Evolutionary conservation across 2,888 invertebrate genomes (phyloP), one percentile per base, ranked within the genome.

Genomic region (Drosophila algonquin): DNA sequence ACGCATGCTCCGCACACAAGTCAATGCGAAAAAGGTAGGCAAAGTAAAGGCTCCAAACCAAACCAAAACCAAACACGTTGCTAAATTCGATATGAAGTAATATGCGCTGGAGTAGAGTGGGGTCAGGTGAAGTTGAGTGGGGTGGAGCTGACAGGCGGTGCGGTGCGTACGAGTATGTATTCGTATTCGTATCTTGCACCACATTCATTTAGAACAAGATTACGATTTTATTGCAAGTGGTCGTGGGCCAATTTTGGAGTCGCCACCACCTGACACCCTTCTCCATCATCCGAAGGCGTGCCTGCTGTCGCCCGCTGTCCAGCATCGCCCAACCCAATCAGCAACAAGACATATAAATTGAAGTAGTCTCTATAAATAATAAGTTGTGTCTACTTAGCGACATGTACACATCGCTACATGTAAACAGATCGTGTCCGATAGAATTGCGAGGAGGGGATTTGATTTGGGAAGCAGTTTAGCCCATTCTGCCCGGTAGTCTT

Each of bases 201-300:
- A 86, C 80, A 85, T 77, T 82, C 75, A 79, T 79, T 89, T 89
- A 86, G 86, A 89, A 86, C 86, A 82, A 82, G 89, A 87, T 82
- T 78, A 76, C 75, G 69, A 72, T 77, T 81, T 70, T 72, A 50
- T 56, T 44, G 53, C 67, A 62, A 58, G 70, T 63, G 63, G 57
- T 47, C 35, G 56, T 58, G 40, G 46, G 51, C 64, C 67, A 67
- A 67, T 67, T 67, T 54, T 72, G 54, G 53, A 45, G 21, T 21
- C 21, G 52, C 32, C 47, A 16, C 68, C 44, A 45, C 10, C 44
- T 59, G 72, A 6, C 55, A n/a, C 10, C 35, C 8, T 12, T 18
- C 21, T 58, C 35, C 16, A 40, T 12, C 35, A 10, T 27, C 16
- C 18, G 40, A 61, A 62, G 81, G 83, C 83, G 83, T 84, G 84